Conservation (phyloP, 2,113 vertebrate species). For the Empidonax alnorum region DNA sequence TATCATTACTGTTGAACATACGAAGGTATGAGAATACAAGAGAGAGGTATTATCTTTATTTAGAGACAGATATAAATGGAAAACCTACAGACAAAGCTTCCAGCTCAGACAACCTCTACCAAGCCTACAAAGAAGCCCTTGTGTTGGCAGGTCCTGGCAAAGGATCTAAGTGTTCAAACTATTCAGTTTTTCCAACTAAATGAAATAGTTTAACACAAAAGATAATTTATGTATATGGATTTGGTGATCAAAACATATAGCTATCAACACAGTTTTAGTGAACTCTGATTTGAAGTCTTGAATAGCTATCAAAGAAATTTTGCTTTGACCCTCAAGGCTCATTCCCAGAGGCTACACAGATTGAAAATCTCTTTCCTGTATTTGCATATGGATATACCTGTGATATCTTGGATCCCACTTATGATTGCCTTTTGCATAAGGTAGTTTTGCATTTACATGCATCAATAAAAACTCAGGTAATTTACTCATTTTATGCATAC, state of each 20-base stretch:
- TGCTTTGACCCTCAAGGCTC: background rate
- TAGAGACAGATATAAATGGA: background rate
- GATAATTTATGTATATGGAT: background rate
- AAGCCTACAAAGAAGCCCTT: constrained; percentile 6
- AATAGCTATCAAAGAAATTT: background rate
- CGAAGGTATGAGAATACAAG: background rate
- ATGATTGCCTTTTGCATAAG: background rate
- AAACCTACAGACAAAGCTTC: constrained; percentile 22
- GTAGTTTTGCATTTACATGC: background rate
- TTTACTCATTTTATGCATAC: background rate
- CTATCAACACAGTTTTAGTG: background rate
- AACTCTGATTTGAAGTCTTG: background rate
- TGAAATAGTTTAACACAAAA: background rate
- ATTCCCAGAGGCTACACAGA: background rate
- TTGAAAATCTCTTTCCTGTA: background rate
- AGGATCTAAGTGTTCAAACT: background rate
- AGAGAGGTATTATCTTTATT: background rate
- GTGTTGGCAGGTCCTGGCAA: constrained; percentile 32
- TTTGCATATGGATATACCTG: background rate
- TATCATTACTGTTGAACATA: background rate
- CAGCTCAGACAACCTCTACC: background rate
- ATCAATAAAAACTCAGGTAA: background rate
- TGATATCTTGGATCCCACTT: background rate
- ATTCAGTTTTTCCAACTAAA: background rate
- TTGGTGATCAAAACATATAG: background rate